Percentiles rank a stretch among this genome's conserved stretches.
Conservation (phyloP, 1,140 invertebrate species). For the Pseudomyrmex flavicornis region DNA sequence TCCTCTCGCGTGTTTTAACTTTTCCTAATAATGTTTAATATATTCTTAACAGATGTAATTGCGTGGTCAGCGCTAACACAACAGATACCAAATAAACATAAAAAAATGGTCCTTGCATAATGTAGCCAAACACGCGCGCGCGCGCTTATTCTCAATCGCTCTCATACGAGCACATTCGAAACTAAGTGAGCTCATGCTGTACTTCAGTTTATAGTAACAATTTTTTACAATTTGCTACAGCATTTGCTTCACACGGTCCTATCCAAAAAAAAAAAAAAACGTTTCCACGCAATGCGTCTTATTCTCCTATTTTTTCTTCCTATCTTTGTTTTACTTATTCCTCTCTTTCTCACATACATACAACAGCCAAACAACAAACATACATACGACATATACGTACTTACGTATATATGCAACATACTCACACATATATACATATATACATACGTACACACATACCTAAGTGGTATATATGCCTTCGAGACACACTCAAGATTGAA, state of each 20-base stretch:
- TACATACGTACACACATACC: too few relatives aligned
- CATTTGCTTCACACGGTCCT: slow-evolving; percentile 59
- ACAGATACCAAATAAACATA: slow-evolving; percentile 55
- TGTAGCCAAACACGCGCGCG: slow-evolving; percentile 11
- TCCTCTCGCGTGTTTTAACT: slow-evolving; percentile 32
- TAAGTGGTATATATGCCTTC: too few relatives aligned
- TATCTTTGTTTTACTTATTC: too few relatives aligned
- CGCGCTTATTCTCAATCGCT: slow-evolving; percentile 32
- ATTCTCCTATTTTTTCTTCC: slow-evolving; percentile 9
- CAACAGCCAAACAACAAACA: too few relatives aligned
- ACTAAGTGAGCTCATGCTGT: slow-evolving; percentile 66
- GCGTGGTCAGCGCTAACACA: slow-evolving; percentile 21
- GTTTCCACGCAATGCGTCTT: slow-evolving; percentile 61
- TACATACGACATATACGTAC: too few relatives aligned
- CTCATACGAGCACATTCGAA: slow-evolving; percentile 49
- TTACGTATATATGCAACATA: too few relatives aligned
- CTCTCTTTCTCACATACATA: too few relatives aligned
- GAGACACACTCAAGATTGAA: too few relatives aligned
- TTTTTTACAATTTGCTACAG: slow-evolving; percentile 74
- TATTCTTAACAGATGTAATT: slow-evolving; percentile 52
- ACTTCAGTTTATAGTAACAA: slow-evolving; percentile 72
- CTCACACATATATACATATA: too few relatives aligned
- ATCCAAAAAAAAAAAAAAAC: slow-evolving; percentile 31
- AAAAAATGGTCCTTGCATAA: neutral
- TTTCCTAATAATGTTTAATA: slow-evolving; percentile 54